Evolutionary conservation across 2,797 vertebrate genomes (phyloP).

Genomic region (Choloepus didactylus): DNA sequence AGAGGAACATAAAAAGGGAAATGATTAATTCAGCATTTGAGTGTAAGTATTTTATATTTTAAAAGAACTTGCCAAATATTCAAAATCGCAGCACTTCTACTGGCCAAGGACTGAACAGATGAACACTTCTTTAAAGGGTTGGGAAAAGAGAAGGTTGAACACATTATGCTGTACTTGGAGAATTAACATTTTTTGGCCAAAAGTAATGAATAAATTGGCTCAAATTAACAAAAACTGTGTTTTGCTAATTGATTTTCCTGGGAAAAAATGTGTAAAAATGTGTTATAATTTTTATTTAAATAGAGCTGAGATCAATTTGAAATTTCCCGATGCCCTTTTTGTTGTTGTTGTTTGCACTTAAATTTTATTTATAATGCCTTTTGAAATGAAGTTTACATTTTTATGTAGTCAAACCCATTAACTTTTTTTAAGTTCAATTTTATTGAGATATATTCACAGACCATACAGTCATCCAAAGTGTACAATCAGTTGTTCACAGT

Average conservation of each 20-base stretch:
- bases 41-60: conserved; percentile 2
- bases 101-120: neutral
- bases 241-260: conserved; percentile 28
- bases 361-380: too few relatives aligned
- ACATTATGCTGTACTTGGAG: neutral
- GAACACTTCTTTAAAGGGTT: neutral
- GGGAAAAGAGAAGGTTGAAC: neutral
- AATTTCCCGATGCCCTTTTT: neutral
- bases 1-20: conserved; percentile 43
- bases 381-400: too few relatives aligned
- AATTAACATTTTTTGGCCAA: neutral
- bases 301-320: neutral
- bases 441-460: too few relatives aligned
- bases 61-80: neutral
- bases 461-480: too few relatives aligned
- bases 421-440: too few relatives aligned
- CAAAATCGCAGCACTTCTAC: neutral
- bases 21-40: conserved; percentile 41
- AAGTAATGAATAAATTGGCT: neutral
- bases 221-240: conserved; percentile 25
- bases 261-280: neutral
- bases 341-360: too few relatives aligned
- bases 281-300: conserved; percentile 24
- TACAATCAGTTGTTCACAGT: too few relatives aligned
- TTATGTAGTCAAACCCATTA: too few relatives aligned